Evolutionary conservation across 1,140 invertebrate genomes (phyloP).

Genomic region (Pteromalus puparum): DNA sequence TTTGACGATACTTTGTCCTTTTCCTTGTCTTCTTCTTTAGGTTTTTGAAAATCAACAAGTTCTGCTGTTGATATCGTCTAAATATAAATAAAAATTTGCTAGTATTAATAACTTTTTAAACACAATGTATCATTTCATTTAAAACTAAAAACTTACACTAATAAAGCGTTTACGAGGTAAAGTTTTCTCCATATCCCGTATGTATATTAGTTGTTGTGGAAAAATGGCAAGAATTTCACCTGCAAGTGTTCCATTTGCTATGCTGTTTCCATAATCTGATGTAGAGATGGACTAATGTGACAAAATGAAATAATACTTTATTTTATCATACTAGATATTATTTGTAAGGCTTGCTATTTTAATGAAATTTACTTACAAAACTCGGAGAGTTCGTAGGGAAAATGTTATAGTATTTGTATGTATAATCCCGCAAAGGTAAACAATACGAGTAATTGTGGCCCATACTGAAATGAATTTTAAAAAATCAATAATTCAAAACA

Average conservation of each 20-base stretch:
- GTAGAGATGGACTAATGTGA: slow-evolving; percentile 57
- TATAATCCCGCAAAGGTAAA: slow-evolving; percentile 67
- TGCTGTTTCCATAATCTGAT: slow-evolving; percentile 70
- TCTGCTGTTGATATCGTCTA: slow-evolving; percentile 50
- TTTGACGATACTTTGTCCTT: neutral
- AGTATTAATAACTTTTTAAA: neutral
- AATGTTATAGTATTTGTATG: slow-evolving; percentile 66
- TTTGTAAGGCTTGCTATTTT: neutral
- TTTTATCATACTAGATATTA: slow-evolving; percentile 21
- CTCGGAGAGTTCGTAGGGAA: slow-evolving; percentile 68
- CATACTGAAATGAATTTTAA: slow-evolving; percentile 58
- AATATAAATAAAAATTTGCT: neutral
- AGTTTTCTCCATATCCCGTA: slow-evolving; percentile 65
- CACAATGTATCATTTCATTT: slow-evolving; percentile 2
- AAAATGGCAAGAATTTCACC: slow-evolving; percentile 72
- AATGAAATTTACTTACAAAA: slow-evolving; percentile 60
- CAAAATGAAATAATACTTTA: slow-evolving; percentile 3
- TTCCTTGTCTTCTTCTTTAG: slow-evolving; percentile 48
- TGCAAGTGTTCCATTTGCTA: slow-evolving; percentile 71
- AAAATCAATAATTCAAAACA: neutral
- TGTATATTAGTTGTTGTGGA: slow-evolving; percentile 69
- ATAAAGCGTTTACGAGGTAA: slow-evolving; percentile 61
- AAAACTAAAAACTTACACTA: slow-evolving; percentile 56
- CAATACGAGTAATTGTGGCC: slow-evolving; percentile 68
- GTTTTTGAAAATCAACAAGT: slow-evolving; percentile 55